Percentiles rank a stretch among this genome's conserved stretches.
Evolutionary conservation across 2,888 invertebrate species (phyloP).

Genomic region (Corythucha ciliata): DNA sequence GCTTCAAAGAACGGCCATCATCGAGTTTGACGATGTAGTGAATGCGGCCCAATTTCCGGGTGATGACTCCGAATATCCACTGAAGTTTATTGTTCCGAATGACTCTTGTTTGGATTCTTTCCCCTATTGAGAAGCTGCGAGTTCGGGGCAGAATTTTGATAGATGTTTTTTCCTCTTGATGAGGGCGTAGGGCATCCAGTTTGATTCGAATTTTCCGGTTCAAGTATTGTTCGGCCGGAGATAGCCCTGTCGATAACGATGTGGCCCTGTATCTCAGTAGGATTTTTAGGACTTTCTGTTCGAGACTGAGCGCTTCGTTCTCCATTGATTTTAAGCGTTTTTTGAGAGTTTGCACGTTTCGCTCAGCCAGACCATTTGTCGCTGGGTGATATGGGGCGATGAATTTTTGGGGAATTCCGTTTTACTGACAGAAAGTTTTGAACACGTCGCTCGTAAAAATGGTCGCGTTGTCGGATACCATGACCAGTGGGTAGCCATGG

Average conservation of each 20-base stretch:
- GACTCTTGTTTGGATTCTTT: slow-evolving; percentile 17
- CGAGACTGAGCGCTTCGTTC: background rate
- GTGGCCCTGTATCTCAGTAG: slow-evolving; percentile 5
- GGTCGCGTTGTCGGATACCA: slow-evolving; percentile 27
- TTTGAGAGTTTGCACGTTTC: slow-evolving; percentile 14
- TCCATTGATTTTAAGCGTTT: slow-evolving; percentile 7
- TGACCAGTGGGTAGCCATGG: slow-evolving; percentile 7
- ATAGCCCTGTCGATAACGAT: background rate
- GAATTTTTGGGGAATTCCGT: slow-evolving; percentile 15
- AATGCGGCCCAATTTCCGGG: slow-evolving; percentile 8
- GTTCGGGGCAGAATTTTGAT: no score
- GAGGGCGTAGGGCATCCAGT: slow-evolving; percentile 4
- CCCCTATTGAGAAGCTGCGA: background rate
- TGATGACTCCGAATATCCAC: slow-evolving; percentile 18
- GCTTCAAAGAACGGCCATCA: slow-evolving; percentile 11
- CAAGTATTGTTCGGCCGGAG: slow-evolving; percentile 5
- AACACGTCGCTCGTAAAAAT: slow-evolving; percentile 28
- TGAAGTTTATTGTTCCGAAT: slow-evolving; percentile 13
- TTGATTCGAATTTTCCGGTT: slow-evolving; percentile 8
- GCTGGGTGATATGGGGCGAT: slow-evolving; percentile 15
- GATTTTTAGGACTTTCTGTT: slow-evolving; percentile 4
- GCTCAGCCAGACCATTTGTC: slow-evolving; percentile 16
- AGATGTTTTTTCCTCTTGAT: background rate
- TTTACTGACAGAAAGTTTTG: slow-evolving; percentile 20
- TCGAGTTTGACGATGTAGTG: slow-evolving; percentile 19